phyloP scores from a whole-genome alignment of 1,140 invertebrate species.

The Agrilus planipennis region DNA sequence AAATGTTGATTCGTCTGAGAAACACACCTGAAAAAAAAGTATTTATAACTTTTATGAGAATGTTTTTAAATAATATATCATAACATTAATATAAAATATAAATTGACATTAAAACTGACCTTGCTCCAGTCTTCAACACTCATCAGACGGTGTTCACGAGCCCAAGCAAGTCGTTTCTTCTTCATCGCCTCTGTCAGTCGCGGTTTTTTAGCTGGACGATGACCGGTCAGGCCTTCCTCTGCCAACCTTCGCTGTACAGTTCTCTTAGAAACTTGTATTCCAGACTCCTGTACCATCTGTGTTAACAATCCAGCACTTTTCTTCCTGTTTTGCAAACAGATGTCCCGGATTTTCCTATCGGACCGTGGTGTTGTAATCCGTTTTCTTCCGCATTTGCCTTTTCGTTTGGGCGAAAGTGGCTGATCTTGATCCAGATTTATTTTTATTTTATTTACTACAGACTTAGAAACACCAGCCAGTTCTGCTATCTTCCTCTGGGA shows the following conservation, averaged over 20 bases:
- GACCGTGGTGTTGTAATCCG: not conserved
- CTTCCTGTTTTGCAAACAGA: not conserved
- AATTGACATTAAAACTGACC: not conserved
- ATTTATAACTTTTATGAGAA: too few species aligned
- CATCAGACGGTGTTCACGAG: not conserved
- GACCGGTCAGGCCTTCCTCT: not conserved
- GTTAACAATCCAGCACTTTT: not conserved
- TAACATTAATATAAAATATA: conserved; percentile 6
- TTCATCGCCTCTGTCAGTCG: conserved; percentile 1
- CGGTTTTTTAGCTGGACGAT: conserved; percentile 1
- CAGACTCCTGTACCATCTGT: not conserved
- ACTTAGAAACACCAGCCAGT: too few species aligned
- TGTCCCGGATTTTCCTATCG: not conserved
- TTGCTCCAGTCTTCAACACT: not conserved
- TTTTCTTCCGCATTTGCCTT: conserved; percentile 3
- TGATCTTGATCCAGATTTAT: too few species aligned
- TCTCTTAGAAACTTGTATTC: not conserved
- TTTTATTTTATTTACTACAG: too few species aligned
- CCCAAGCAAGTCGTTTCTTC: not conserved
- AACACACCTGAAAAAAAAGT: conserved; percentile 6
- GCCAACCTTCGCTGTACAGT: conserved; percentile 2
- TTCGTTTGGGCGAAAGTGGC: not conserved
- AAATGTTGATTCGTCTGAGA: conserved; percentile 7
- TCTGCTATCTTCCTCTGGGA: too few species aligned
- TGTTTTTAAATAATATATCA: too few species aligned